phyloP scores from a whole-genome alignment of 2,888 invertebrate species.

The Diloba caeruleocephala region DNA sequence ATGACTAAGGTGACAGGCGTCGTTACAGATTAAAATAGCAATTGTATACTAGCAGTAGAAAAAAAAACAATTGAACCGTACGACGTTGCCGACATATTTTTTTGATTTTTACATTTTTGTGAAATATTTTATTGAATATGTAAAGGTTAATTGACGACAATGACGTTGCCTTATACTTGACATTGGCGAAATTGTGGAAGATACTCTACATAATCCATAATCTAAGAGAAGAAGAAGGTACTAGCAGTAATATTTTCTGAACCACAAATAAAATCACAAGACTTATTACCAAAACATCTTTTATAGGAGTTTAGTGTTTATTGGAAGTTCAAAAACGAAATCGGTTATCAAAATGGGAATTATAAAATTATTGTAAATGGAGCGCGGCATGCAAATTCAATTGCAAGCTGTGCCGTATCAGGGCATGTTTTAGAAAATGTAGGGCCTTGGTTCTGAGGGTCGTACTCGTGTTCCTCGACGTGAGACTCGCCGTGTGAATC shows the following conservation, averaged over 20 bases:
- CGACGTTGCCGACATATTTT: too few relatives aligned
- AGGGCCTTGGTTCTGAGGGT: slow-evolving; percentile 36
- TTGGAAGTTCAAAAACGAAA: slow-evolving; percentile 24
- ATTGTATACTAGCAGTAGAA: slow-evolving; percentile 1
- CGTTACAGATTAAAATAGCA: too few relatives aligned
- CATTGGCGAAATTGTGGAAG: too few relatives aligned
- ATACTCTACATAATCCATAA: too few relatives aligned
- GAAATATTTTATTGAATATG: too few relatives aligned
- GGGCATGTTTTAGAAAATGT: slow-evolving; percentile 48
- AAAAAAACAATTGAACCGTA: too few relatives aligned
- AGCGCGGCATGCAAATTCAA: slow-evolving; percentile 38
- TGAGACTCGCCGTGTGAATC: slow-evolving; percentile 63
- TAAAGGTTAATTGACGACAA: too few relatives aligned
- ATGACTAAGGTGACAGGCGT: too few relatives aligned
- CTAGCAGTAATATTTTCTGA: slow-evolving; percentile 12
- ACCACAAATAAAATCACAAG: slow-evolving; percentile 13
- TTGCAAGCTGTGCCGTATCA: slow-evolving; percentile 34
- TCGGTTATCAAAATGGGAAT: slow-evolving; percentile 33
- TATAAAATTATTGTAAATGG: slow-evolving; percentile 27
- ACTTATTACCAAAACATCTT: slow-evolving; percentile 15
- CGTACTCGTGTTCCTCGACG: slow-evolving; percentile 31
- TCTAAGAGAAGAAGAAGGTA: too few relatives aligned
- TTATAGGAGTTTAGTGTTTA: slow-evolving; percentile 17
- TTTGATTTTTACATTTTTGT: too few relatives aligned
- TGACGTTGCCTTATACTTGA: too few relatives aligned